Evolutionary conservation across 2,888 invertebrate species (phyloP).

Genomic region (Diaperis boleti): DNA sequence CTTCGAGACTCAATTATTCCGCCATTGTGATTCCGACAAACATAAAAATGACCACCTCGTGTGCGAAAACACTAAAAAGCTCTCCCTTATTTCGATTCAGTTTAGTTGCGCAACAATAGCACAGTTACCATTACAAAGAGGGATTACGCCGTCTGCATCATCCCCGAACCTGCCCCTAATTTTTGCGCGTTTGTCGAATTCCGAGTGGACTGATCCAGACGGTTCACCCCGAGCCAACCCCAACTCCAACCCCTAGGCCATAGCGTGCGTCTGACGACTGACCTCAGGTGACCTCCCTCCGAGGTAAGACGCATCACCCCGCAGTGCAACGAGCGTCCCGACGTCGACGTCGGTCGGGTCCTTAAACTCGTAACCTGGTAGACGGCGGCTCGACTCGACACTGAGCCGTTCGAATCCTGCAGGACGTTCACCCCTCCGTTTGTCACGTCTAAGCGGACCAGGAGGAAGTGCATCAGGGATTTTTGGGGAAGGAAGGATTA

Average conservation of each 20-base stretch:
- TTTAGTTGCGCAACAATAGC: too few relatives aligned
- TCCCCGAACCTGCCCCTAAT: too few relatives aligned
- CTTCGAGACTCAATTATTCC: too few relatives aligned
- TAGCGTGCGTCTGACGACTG: conserved; percentile 40
- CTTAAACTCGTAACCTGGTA: conserved; percentile 49
- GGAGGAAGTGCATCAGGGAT: not conserved
- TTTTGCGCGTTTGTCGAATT: not conserved
- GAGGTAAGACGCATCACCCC: conserved; percentile 42
- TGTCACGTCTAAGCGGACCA: conserved; percentile 8
- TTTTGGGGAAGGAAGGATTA: not conserved
- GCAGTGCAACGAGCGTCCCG: conserved; percentile 43
- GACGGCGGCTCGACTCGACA: conserved; percentile 43
- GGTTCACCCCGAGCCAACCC: not conserved
- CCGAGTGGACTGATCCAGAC: conserved; percentile 1
- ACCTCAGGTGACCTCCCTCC: conserved; percentile 41
- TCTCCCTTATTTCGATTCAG: too few relatives aligned
- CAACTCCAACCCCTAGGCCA: conserved; percentile 21
- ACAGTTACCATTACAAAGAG: too few relatives aligned
- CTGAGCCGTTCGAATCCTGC: conserved; percentile 35
- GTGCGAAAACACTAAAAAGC: too few relatives aligned
- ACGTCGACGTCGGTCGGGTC: conserved; percentile 42
- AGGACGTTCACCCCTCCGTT: conserved; percentile 36
- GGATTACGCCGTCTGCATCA: too few relatives aligned
- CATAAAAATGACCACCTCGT: too few relatives aligned
- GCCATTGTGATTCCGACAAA: too few relatives aligned